A percentile compares a stretch with the other conserved stretches of the same genome.
Conservation (phyloP, 1,140 invertebrate species). For the Drosophila willistoni region DNA sequence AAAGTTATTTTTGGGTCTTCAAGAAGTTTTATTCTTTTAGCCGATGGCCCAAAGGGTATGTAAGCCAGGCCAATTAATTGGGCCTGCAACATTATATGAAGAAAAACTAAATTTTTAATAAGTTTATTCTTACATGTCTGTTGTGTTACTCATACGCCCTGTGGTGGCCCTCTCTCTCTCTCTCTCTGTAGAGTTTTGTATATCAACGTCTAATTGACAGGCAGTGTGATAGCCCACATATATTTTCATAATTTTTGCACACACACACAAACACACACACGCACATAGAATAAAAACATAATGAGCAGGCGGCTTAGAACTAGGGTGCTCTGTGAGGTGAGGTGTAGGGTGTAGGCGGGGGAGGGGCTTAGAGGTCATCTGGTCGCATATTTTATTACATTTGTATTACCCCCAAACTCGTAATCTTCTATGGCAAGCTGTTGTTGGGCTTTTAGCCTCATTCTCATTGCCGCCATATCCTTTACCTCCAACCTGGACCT, state of each 20-base stretch:
- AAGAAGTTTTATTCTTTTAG: too few species aligned
- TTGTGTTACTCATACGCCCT: background rate
- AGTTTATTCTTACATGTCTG: background rate
- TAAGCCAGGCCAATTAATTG: too few species aligned
- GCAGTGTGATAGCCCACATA: conserved; percentile 43
- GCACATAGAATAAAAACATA: conserved; percentile 7
- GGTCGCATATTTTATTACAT: conserved; percentile 73
- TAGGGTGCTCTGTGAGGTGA: background rate
- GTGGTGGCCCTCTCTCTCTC: too few species aligned
- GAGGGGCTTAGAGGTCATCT: conserved; percentile 41
- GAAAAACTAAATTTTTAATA: background rate
- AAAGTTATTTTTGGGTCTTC: too few species aligned
- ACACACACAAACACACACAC: conserved; percentile 17
- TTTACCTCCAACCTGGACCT: background rate
- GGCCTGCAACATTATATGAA: too few species aligned
- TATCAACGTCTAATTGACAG: conserved; percentile 60
- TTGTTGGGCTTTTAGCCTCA: background rate
- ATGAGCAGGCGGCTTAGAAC: background rate
- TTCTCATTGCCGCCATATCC: conserved; percentile 10
- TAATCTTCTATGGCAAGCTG: conserved; percentile 9
- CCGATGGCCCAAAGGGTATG: too few species aligned
- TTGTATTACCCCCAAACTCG: conserved; percentile 37
- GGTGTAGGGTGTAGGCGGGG: background rate
- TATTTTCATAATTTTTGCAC: conserved; percentile 73
- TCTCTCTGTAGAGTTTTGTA: background rate